A percentile compares a stretch with the other conserved stretches of the same genome.
These are phyloP conservation scores for Ciconia maguari DNA, from an alignment of 2,113 vertebrate genomes.

Conservation along the genomic window DNA sequence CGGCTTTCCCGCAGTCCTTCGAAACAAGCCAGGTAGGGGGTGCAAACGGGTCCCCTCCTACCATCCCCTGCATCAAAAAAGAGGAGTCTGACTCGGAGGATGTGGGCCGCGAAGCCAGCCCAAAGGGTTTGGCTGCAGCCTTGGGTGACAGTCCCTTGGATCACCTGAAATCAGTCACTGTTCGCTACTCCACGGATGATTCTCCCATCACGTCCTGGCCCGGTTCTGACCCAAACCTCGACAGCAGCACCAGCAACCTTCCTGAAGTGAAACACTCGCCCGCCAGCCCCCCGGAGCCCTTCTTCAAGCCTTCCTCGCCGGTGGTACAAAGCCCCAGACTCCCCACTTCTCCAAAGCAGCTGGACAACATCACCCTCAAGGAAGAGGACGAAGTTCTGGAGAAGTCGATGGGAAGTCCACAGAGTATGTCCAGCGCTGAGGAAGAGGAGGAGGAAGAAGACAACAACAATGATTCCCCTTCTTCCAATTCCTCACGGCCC, in stretches of 20 bases:
- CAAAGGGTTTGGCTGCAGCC: background rate
- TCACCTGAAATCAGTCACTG: background rate
- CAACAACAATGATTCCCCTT: constrained; percentile 68
- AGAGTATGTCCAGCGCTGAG: constrained; percentile 69
- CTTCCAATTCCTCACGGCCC: constrained; percentile 76
- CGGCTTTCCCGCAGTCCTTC: background rate
- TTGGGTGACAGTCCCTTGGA: background rate
- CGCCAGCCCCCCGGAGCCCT: background rate
- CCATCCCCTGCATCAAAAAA: background rate
- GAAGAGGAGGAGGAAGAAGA: constrained; percentile 73
- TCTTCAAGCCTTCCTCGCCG: background rate
- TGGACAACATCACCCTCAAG: constrained; percentile 18
- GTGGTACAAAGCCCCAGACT: background rate
- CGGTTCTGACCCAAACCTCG: background rate
- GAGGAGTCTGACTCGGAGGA: constrained; percentile 39
- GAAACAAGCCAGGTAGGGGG: background rate
- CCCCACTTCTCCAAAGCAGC: constrained; percentile 8
- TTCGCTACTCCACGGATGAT: background rate
- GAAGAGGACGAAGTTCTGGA: constrained; percentile 56
- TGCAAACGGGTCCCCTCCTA: rapidly evolving
- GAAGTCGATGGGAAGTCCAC: constrained; percentile 7
- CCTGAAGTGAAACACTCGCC: background rate
- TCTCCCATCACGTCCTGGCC: background rate
- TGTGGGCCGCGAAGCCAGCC: background rate
- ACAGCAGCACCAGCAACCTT: background rate